Base-by-base conservation (phyloP, 23 tunicate species). In the Ciona savignyi region DNA sequence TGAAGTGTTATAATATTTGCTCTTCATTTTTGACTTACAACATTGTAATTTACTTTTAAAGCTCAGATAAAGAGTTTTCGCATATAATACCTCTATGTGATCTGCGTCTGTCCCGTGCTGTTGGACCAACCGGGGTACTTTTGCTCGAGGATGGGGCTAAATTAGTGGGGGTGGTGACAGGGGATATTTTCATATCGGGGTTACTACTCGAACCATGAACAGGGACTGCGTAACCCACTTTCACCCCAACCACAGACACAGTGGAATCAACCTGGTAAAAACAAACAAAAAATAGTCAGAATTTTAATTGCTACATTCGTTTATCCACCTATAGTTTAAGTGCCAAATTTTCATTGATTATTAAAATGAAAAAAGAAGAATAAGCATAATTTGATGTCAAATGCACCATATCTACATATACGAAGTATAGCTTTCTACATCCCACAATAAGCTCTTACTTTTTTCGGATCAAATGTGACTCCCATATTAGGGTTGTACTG, bases 401-500 rank as follows among this genome's bases (percentile, higher is more conserved):
- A n/a, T n/a, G n/a, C n/a, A n/a, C n/a, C n/a, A n/a, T n/a, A n/a
- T n/a, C n/a, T n/a, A n/a, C n/a, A n/a, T n/a, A n/a, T n/a, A n/a
- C n/a, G n/a, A n/a, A n/a, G 69, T 65, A 15, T 22, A 19, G 24
- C 15, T 11, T 49, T 49, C 61, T 20, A 11, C 19, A 49, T 49
- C 15, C 15, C 11, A 9, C 69, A 65, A 15, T 22, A 65, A 65
- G 20, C 23, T 65, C 2, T 66, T 67, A 77, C 73, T 32, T 66
- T 77, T 33, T 77, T 84, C 1, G 82, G 26, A 23, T 76, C 76
- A 72, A 87, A 80, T 2, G 95, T 82, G 29, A 70, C 85, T 11
- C 95, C 95, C 21, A 73, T 61, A 42, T 81, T 87, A 23, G 95
- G 95, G 62, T 77, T 87, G 68, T 81, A 87, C 66, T 80, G 81